phyloP scores from a whole-genome alignment of 2,888 invertebrate species.

The Steromphala cineraria region DNA sequence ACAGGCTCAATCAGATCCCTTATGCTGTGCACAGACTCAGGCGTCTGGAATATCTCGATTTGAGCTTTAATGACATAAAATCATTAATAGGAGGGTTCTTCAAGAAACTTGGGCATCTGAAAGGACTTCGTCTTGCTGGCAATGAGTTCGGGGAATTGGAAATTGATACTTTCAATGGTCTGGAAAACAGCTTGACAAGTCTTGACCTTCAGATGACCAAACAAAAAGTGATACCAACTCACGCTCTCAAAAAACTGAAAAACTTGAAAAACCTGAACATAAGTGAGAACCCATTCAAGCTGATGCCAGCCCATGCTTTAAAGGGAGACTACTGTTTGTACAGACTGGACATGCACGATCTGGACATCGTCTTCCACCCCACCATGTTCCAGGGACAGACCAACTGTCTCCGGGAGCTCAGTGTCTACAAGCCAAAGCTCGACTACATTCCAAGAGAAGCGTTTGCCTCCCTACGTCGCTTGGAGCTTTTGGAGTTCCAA shows the following conservation, averaged over 20 bases:
- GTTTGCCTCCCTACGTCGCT: background rate
- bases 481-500: background rate
- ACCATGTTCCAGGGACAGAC: background rate
- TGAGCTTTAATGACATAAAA: conserved; percentile 12
- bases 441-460: background rate
- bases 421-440: background rate
- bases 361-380: background rate
- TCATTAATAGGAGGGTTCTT: background rate
- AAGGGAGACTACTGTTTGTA: conserved; percentile 3
- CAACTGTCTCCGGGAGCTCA: background rate
- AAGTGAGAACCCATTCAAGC: conserved; percentile 3
- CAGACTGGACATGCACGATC: background rate
- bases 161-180: background rate
- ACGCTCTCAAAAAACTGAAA: background rate
- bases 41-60: background rate
- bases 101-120: background rate
- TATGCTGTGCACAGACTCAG: background rate
- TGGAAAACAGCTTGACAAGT: background rate
- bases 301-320: background rate
- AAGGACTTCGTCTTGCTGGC: background rate
- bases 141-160: conserved; percentile 1
- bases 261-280: background rate
- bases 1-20: background rate
- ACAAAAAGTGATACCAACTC: background rate
- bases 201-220: background rate